These are phyloP conservation scores for Lophura nycthemera DNA, from an alignment of 2,113 vertebrate species.

Conservation along the genomic window DNA sequence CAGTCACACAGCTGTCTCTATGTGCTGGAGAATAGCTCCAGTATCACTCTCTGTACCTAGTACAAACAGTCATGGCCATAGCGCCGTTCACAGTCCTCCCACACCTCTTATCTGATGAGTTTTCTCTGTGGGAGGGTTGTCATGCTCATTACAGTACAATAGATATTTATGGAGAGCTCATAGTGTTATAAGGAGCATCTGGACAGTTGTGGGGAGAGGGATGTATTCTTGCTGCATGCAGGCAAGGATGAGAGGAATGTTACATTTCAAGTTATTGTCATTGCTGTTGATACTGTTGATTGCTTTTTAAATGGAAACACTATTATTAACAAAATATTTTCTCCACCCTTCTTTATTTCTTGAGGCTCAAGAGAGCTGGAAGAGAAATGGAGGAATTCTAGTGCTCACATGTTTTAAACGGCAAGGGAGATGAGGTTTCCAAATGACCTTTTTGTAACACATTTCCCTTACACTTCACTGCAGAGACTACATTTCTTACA, in stretches of 20 bases:
- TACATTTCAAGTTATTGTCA: not conserved
- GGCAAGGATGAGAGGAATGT: rapidly evolving
- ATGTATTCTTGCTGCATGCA: not conserved
- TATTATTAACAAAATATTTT: slow-evolving; percentile 18
- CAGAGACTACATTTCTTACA: not conserved
- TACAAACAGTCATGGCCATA: not conserved
- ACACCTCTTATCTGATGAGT: rapidly evolving
- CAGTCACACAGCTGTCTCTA: not conserved
- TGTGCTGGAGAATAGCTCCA: not conserved
- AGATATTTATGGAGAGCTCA: not conserved
- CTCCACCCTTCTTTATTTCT: not conserved
- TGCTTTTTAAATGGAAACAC: slow-evolving; percentile 1
- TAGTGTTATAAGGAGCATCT: not conserved
- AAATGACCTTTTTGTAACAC: not conserved
- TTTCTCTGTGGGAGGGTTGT: not conserved
- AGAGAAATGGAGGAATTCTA: not conserved
- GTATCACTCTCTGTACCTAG: not conserved
- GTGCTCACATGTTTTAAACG: not conserved
- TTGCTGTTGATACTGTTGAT: not conserved
- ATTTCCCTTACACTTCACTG: not conserved
- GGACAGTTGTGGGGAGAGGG: not conserved
- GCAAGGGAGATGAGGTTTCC: not conserved
- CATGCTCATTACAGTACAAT: not conserved
- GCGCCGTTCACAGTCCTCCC: not conserved
- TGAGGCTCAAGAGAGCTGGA: not conserved